Evolutionary conservation across 2,888 invertebrate species (phyloP).

Genomic region (Thera obeliscata): DNA sequence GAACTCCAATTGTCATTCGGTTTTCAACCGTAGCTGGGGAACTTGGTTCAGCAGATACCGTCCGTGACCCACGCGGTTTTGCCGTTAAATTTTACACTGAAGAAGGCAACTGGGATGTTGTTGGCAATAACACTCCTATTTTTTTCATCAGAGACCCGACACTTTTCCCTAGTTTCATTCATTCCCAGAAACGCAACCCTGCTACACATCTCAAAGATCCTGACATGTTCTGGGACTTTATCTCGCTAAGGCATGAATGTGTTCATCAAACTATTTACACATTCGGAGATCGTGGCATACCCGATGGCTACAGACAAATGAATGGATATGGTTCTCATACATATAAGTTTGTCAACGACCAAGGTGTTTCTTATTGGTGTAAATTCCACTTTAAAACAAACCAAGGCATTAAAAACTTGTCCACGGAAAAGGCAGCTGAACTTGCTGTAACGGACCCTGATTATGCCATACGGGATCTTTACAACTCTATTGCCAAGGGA

Average conservation of each 20-base stretch:
- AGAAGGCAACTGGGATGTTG: slow-evolving; percentile 96
- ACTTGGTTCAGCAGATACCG: slow-evolving; percentile 95
- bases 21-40: slow-evolving; percentile 96
- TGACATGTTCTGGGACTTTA: slow-evolving; percentile 98
- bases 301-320: slow-evolving; percentile 96
- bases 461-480: slow-evolving; percentile 94
- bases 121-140: slow-evolving; percentile 96
- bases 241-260: slow-evolving; percentile 93
- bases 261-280: slow-evolving; percentile 93
- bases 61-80: slow-evolving; percentile 96
- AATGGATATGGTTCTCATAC: slow-evolving; percentile 98
- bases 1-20: slow-evolving; percentile 90
- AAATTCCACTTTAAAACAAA: slow-evolving; percentile 98
- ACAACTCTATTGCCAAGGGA: slow-evolving; percentile 92
- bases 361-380: slow-evolving; percentile 90
- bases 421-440: slow-evolving; percentile 87
- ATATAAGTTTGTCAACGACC: slow-evolving; percentile 93
- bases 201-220: slow-evolving; percentile 95
- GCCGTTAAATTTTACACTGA: slow-evolving; percentile 97
- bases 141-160: slow-evolving; percentile 96
- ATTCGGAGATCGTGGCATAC: slow-evolving; percentile 96
- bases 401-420: slow-evolving; percentile 94
- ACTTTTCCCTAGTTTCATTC: slow-evolving; percentile 97
- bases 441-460: slow-evolving; percentile 93
- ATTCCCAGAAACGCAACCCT: slow-evolving; percentile 98